phyloP scores from a whole-genome alignment of 2,797 vertebrate species.

The Dicrostonyx torquatus region DNA sequence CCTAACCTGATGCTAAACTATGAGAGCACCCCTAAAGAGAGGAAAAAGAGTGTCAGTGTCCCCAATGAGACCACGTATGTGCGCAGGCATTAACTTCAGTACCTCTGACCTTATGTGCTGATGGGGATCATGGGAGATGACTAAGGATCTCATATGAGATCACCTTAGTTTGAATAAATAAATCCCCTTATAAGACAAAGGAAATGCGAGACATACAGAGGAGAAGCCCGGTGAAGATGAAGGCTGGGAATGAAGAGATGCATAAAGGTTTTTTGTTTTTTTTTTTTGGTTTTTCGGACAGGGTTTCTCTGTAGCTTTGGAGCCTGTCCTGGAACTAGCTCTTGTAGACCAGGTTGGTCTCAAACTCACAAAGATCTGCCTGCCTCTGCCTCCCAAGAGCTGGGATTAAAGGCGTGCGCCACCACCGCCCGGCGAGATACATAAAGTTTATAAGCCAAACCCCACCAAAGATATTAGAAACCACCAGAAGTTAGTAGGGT shows the following conservation, averaged over 20 bases:
- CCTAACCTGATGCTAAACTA: neutral
- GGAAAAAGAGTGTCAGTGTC: accelerated
- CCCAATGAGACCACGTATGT: neutral
- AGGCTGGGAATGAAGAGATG: neutral
- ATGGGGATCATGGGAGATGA: neutral
- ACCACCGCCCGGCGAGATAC: too few species aligned
- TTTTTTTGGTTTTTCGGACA: too few species aligned
- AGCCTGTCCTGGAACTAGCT: too few species aligned
- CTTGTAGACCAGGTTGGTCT: too few species aligned
- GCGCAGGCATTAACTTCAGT: neutral
- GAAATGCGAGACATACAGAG: neutral
- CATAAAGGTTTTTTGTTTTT: too few species aligned
- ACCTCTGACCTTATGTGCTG: neutral
- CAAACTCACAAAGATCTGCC: too few species aligned
- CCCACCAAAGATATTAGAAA: too few species aligned
- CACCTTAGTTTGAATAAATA: neutral
- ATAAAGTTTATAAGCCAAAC: accelerated
- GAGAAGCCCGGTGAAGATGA: too few species aligned
- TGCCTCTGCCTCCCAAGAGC: too few species aligned
- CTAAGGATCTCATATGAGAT: neutral
- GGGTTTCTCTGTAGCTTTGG: too few species aligned
- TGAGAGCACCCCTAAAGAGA: accelerated
- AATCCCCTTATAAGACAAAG: neutral
- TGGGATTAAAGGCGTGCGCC: too few species aligned
- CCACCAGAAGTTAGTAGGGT: neutral